Evolutionary conservation across 1,140 invertebrate species (phyloP), one percentile per base, ranked within the genome.

Genomic region (Coptotermes formosanus): DNA sequence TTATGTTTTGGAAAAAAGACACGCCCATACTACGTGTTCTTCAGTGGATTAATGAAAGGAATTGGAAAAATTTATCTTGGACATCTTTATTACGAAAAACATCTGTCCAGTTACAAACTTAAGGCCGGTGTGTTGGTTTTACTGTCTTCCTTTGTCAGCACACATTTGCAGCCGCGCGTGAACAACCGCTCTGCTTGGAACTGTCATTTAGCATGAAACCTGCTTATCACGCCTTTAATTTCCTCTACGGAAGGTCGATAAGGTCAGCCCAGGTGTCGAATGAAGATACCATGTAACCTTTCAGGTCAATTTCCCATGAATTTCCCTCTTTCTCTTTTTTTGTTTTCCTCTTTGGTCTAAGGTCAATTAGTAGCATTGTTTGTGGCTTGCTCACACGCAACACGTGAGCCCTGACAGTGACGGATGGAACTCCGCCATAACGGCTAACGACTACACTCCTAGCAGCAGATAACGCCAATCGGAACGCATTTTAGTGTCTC

Each of bases 221-320:
- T 30, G n/a, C 9, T 75, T 25, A 19, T 64, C 12, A 75, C 64
- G 25, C 64, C 64, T 30, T 75, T 25, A 69, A 69, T 75, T 75
- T 75, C 64, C 64, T 75, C 6, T 75, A 12, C 8, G 6, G n/a
- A n/a, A 75, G 64, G 25, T 75, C n/a, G 25, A 75, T 75, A 75
- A 69, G 64, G n/a, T 11, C 64, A 75, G 64, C n/a, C 64, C 64
- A 30, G 19, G 19, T 75, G 64, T n/a, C 0, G 64, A 75, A 75
- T 30, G 64, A 75, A 75, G 64, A 75, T 69, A 69, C 25, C 64
- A 25, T 25, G n/a, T 75, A 69, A 69, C 64, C 64, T 75, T 30
- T n/a, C 64, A 75, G 64, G 64, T 75, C 64, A 75, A 75, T 75
- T 75, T 75, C 64, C 64, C 64, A 75, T 75, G 64, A 2, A 75